Evolutionary conservation across 2,888 invertebrate genomes (phyloP).

Genomic region (Gastrophysa polygoni): DNA sequence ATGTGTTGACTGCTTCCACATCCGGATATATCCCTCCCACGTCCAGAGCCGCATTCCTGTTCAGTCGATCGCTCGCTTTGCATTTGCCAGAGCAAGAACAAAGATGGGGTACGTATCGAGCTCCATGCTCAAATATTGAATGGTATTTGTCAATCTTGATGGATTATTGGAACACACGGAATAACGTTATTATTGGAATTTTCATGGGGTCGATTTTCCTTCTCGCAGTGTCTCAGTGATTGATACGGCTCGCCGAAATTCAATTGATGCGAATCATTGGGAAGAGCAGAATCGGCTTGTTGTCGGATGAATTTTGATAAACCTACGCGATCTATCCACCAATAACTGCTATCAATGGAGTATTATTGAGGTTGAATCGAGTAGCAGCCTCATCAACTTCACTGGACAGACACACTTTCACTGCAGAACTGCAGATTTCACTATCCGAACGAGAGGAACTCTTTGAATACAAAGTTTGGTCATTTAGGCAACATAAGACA

Average conservation of each 20-base stretch:
- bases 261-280: background rate
- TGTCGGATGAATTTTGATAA: background rate
- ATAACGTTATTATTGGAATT: slow-evolving; percentile 32
- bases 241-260: slow-evolving; percentile 10
- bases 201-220: slow-evolving; percentile 23
- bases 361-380: no score
- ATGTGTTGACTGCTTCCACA: slow-evolving; percentile 48
- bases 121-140: slow-evolving; percentile 40
- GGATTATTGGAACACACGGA: slow-evolving; percentile 39
- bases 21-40: slow-evolving; percentile 16
- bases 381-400: no score
- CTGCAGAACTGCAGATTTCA: no score
- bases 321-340: background rate
- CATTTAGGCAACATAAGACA: no score
- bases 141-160: slow-evolving; percentile 50
- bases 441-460: no score
- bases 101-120: slow-evolving; percentile 25
- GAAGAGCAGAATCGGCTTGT: background rate
- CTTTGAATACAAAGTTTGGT: no score
- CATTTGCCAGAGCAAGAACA: slow-evolving; percentile 33
- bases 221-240: slow-evolving; percentile 16
- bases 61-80: slow-evolving; percentile 39
- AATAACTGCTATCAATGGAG: background rate
- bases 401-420: no score
- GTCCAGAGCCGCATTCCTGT: slow-evolving; percentile 20